Percentiles rank a stretch among this genome's conserved stretches.
Conservation (phyloP, 2,113 vertebrate species). For the Gorilla gorilla region DNA sequence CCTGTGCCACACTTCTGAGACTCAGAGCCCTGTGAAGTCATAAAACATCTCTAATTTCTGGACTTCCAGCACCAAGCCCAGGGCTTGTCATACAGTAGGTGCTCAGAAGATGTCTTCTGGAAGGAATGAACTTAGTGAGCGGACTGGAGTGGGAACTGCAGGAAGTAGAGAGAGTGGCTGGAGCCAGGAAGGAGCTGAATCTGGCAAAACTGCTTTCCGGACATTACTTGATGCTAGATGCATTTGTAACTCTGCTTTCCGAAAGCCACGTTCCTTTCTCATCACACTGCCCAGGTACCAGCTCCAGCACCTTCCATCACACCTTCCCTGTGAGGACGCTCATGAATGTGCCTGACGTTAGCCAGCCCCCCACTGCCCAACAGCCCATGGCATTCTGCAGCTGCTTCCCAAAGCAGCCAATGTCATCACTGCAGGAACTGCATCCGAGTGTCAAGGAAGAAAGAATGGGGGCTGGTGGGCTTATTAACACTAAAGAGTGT, state of each 20-base stretch:
- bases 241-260: background rate
- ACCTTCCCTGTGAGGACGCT: background rate
- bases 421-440: background rate
- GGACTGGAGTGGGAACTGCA: background rate
- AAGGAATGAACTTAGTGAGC: background rate
- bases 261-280: background rate
- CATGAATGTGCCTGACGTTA: rapidly evolving
- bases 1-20: background rate
- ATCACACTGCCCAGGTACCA: background rate
- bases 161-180: background rate
- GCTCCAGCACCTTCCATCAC: background rate
- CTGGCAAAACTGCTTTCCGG: background rate
- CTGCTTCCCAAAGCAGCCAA: background rate
- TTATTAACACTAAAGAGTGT: rapidly evolving
- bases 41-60: background rate
- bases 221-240: background rate
- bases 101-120: background rate
- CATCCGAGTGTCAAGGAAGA: background rate
- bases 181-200: background rate
- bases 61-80: background rate
- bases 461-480: background rate
- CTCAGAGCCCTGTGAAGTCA: background rate
- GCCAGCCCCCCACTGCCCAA: too few species aligned
- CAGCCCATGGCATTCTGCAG: background rate
- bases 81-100: background rate